A percentile compares a stretch with the other conserved stretches of the same genome.
These are phyloP conservation scores for Aphodius sticticus DNA, from an alignment of 2,888 invertebrate species.

Conservation along the genomic window DNA sequence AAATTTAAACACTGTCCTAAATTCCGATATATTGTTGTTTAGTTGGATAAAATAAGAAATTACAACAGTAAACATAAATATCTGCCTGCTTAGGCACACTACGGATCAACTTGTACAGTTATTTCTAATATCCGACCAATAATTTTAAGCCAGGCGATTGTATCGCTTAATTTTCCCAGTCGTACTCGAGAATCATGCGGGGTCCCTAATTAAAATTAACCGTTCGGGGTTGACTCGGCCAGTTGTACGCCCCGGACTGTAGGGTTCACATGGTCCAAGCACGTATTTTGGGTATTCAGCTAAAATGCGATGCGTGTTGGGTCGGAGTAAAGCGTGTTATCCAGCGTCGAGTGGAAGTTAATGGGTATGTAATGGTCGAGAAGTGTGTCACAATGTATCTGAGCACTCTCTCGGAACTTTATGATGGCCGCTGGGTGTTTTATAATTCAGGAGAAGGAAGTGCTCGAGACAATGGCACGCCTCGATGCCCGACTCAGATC, in stretches of 20 bases:
- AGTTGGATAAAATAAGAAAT: too few species aligned
- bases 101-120: background rate
- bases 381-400: constrained; percentile 47
- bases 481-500: constrained; percentile 34
- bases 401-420: constrained; percentile 45
- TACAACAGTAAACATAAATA: too few species aligned
- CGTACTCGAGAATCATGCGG: background rate
- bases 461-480: constrained; percentile 46
- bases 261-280: background rate
- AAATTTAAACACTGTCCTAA: too few species aligned
- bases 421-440: constrained; percentile 46
- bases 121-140: background rate
- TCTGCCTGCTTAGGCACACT: background rate
- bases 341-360: constrained; percentile 43
- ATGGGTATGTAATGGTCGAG: constrained; percentile 48
- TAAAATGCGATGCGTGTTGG: constrained; percentile 42
- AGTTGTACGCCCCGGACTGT: background rate
- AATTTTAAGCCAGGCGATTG: background rate
- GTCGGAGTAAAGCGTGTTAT: constrained; percentile 35
- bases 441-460: constrained; percentile 47
- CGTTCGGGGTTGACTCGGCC: background rate
- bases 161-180: background rate
- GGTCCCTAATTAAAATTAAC: background rate
- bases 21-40: too few species aligned
- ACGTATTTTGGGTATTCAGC: constrained; percentile 29